Base-by-base conservation (phyloP, 2,888 invertebrate species). In the Saturnia japonica region DNA sequence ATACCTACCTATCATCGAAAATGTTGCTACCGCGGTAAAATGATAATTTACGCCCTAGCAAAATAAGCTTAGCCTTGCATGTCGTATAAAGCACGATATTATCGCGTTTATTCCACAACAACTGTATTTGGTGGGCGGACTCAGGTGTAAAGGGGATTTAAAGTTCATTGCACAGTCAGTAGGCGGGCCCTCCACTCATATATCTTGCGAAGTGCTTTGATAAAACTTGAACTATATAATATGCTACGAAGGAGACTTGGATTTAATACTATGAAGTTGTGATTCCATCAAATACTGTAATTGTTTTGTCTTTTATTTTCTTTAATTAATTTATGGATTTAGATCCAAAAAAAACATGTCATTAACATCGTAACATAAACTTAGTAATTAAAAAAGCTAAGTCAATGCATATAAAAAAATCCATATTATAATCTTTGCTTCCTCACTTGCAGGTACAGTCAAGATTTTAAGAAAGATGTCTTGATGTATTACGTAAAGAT, bases 131-230 rank as follows among this genome's bases (percentile, higher is more conserved):
- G 88, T 88, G 89, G 90, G 91, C 89, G 89, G 87, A 76, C 81
- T 76, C 90, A 91, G 91, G 91, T 91, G 89, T 87, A 80, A 85
- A 85, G 88, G 86, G 89, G 87, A 88, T 91, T 90, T 91, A 91
- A 91, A 91, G 91, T 92, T 91, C 91, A 92, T 88, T 90, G 91
- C 88, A 85, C 90, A 91, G 90, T 85, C 85, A 84, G 87, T 87
- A 85, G 92, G 92, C 88, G 92, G 87, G 80, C 78, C 85, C 76
- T 78, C 72, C 74, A 83, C 85, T 84, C 90, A 85, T 92, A 90
- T 91, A 92, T 92, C 88, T 90, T 85, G 77, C 85, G 82, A 83
- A 85, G 82, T 81, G 85, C 84, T 85, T 84, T 88, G 89, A 90
- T 91, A 90, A 90, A 86, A 81, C 81, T 82, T 78, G 76, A 77